phyloP scores from a whole-genome alignment of 1,140 invertebrate genomes.

The Drosophila melanica region DNA sequence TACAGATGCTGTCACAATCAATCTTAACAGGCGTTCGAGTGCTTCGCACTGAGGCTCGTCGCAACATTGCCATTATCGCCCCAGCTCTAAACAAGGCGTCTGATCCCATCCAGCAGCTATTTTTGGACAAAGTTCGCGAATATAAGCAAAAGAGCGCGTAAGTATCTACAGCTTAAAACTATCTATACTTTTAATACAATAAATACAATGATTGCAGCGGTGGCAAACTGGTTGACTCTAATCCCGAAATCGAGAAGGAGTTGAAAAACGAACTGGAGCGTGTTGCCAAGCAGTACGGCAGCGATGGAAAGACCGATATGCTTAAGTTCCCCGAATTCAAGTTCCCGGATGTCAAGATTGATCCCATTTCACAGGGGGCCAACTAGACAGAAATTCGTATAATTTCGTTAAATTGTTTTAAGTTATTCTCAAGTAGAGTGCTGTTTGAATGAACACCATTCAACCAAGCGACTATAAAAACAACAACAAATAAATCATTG shows the following conservation, averaged over 20 bases:
- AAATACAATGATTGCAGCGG: conserved; percentile 84
- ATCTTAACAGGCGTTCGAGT: conserved; percentile 72
- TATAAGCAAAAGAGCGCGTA: conserved; percentile 87
- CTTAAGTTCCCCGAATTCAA: conserved; percentile 94
- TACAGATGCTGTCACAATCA: conserved; percentile 81
- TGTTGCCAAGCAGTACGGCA: conserved; percentile 91
- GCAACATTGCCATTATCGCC: conserved; percentile 88
- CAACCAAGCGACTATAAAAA: conserved; percentile 8
- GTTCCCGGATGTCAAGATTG: conserved; percentile 89
- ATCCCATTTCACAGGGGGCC: conserved; percentile 85
- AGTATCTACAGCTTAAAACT: conserved; percentile 13
- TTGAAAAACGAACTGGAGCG: conserved; percentile 91
- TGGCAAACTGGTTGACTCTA: conserved; percentile 92
- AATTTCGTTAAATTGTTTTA: conserved; percentile 69
- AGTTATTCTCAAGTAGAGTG: conserved; percentile 33
- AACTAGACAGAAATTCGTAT: conserved; percentile 34
- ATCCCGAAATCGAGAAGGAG: conserved; percentile 90
- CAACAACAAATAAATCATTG: conserved; percentile 31
- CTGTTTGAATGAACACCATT: conserved; percentile 10
- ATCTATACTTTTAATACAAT: too few relatives aligned
- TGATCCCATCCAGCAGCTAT: conserved; percentile 97
- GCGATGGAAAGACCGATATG: conserved; percentile 91
- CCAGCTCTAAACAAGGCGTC: conserved; percentile 89
- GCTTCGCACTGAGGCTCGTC: conserved; percentile 76
- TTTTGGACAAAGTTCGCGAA: conserved; percentile 96